Conservation (phyloP, 2,113 vertebrate species). For the Megaleporinus macrocephalus region DNA sequence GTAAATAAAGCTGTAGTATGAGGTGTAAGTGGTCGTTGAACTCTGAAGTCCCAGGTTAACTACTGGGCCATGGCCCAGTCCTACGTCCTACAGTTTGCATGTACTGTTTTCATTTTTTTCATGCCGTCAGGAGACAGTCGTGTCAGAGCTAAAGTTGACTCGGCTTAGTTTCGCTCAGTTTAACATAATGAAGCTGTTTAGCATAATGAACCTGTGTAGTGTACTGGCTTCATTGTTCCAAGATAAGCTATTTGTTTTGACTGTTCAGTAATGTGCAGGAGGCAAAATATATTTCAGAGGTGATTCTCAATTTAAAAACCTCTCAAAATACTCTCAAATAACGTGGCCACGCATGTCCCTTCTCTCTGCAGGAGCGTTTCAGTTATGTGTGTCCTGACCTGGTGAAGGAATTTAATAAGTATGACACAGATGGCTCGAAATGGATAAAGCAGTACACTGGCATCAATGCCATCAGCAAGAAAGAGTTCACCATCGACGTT, state of each 20-base stretch:
- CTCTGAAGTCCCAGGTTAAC: too few species aligned
- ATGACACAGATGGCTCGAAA: slow-evolving; percentile 94
- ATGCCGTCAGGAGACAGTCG: not conserved
- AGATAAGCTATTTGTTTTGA: slow-evolving; percentile 24
- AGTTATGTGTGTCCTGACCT: slow-evolving; percentile 98
- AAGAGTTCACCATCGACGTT: slow-evolving; percentile 97
- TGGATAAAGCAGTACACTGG: slow-evolving; percentile 99
- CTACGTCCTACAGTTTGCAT: not conserved
- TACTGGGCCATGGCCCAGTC: too few species aligned
- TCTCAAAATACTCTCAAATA: not conserved
- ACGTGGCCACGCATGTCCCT: not conserved
- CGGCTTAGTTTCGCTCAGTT: slow-evolving; percentile 26
- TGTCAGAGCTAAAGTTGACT: slow-evolving; percentile 33
- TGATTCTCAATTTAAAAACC: not conserved
- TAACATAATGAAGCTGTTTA: not conserved
- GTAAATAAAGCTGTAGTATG: too few species aligned
- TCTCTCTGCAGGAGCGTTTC: slow-evolving; percentile 85
- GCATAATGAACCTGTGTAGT: slow-evolving; percentile 14
- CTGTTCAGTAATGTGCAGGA: not conserved
- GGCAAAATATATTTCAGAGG: not conserved
- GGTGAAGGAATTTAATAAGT: slow-evolving; percentile 98
- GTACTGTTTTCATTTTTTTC: slow-evolving; percentile 1
- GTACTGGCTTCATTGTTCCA: slow-evolving; percentile 17
- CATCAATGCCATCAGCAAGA: slow-evolving; percentile 96
- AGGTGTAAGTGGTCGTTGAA: too few species aligned